Conservation (phyloP, 2,113 vertebrate genomes). For the Pungitius pungitius region DNA sequence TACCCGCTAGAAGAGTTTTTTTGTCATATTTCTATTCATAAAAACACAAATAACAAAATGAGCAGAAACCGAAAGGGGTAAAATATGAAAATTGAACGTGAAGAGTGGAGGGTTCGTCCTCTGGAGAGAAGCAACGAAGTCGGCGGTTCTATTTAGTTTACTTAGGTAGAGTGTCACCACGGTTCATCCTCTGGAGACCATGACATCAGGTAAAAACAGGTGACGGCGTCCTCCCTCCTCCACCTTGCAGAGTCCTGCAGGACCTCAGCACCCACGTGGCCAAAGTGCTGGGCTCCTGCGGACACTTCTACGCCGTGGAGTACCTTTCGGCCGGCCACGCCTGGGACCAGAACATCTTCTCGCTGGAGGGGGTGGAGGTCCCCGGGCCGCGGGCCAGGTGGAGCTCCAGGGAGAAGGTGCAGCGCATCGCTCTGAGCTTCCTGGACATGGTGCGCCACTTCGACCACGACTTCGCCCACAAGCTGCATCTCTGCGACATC, state of each 20-base stretch:
- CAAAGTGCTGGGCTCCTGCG: conserved; percentile 92
- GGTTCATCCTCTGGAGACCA: no score
- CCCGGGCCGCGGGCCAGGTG: conserved; percentile 15
- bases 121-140: no score
- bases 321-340: conserved; percentile 90
- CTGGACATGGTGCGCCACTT: conserved; percentile 95
- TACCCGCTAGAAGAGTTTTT: no score
- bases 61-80: no score
- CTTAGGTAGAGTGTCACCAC: no score
- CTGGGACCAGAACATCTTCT: conserved; percentile 90
- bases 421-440: conserved; percentile 92
- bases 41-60: no score
- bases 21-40: no score
- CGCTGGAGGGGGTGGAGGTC: conserved; percentile 79
- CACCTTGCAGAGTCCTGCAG: conserved; percentile 81
- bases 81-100: no score
- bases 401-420: conserved; percentile 73
- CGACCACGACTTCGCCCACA: conserved; percentile 91
- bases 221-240: no score
- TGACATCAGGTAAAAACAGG: no score
- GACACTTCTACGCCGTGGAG: conserved; percentile 96
- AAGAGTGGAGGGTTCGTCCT: no score
- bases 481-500: conserved; percentile 94
- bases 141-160: no score
- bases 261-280: conserved; percentile 90